Percentiles rank a stretch among this genome's conserved stretches.
Evolutionary conservation across 2,797 vertebrate species (phyloP).

Genomic region (Psittacula echo): DNA sequence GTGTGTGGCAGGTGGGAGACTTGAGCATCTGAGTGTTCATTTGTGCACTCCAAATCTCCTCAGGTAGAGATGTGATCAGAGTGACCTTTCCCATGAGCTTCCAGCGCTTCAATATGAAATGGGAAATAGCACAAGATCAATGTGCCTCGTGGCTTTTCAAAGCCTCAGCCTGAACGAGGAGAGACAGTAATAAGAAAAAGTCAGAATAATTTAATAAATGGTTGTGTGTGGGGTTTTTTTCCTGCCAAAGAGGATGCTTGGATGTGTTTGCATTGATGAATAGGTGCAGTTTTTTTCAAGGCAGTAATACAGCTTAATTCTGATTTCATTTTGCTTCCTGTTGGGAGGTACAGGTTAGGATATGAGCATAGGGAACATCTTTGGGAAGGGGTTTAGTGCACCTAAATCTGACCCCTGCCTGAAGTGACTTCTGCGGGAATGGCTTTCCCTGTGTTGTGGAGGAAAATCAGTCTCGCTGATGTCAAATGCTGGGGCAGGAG

Average conservation of each 20-base stretch:
- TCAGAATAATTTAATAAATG: constrained; percentile 38
- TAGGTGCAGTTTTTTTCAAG: background rate
- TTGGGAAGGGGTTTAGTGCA: background rate
- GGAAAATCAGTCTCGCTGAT: background rate
- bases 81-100: constrained; percentile 44
- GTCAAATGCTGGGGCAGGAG: background rate
- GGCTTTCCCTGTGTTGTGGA: fast-evolving
- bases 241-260: background rate
- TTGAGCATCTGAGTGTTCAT: background rate
- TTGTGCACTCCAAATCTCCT: constrained; percentile 4
- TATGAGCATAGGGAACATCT: background rate
- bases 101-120: constrained; percentile 12
- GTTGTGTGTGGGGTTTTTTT: background rate
- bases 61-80: constrained; percentile 11
- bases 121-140: constrained; percentile 30
- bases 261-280: background rate
- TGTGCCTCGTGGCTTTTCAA: background rate
- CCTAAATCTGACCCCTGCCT: background rate
- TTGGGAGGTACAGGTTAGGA: background rate
- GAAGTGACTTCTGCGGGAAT: background rate
- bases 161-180: background rate
- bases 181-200: constrained; percentile 48
- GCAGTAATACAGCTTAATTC: background rate
- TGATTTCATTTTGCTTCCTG: background rate
- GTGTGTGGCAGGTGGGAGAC: background rate